phyloP scores from a whole-genome alignment of 2,113 vertebrate genomes.

The Chaetodon auriga region DNA sequence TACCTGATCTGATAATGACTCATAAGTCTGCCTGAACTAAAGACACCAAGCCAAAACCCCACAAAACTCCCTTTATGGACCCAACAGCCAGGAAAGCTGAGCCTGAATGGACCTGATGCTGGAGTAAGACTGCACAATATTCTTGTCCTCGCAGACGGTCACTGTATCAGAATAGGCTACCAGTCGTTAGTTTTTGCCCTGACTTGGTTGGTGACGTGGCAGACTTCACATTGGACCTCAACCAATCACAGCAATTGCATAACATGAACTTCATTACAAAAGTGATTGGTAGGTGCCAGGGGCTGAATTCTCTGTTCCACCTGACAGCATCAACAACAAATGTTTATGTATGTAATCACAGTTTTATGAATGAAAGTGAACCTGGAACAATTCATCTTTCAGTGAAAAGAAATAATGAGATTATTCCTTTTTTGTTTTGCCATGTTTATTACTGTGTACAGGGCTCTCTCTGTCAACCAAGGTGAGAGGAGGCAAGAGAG shows the following conservation, averaged over 20 bases:
- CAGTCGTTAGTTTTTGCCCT: not conserved
- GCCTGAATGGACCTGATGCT: not conserved
- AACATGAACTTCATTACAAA: too few species aligned
- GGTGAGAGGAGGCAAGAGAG: not conserved
- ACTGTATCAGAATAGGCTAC: not conserved
- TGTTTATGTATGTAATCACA: too few species aligned
- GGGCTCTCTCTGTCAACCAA: not conserved
- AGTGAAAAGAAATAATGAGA: not conserved
- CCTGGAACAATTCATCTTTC: not conserved
- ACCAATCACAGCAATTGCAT: not conserved
- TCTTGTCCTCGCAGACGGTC: not conserved
- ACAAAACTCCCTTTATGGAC: not conserved
- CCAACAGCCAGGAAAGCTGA: not conserved
- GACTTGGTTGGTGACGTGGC: not conserved
- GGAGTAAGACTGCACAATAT: not conserved
- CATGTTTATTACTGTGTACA: too few species aligned
- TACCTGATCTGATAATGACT: not conserved
- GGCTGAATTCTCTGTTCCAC: too few species aligned
- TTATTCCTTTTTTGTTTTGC: too few species aligned
- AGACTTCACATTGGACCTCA: too few species aligned
- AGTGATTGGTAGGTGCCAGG: not conserved
- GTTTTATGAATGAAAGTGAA: not conserved
- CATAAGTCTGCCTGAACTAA: not conserved
- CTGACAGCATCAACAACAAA: too few species aligned
- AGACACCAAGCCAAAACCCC: not conserved